Base-by-base conservation (phyloP, 2,888 invertebrate species). In the Pteria penguin region DNA sequence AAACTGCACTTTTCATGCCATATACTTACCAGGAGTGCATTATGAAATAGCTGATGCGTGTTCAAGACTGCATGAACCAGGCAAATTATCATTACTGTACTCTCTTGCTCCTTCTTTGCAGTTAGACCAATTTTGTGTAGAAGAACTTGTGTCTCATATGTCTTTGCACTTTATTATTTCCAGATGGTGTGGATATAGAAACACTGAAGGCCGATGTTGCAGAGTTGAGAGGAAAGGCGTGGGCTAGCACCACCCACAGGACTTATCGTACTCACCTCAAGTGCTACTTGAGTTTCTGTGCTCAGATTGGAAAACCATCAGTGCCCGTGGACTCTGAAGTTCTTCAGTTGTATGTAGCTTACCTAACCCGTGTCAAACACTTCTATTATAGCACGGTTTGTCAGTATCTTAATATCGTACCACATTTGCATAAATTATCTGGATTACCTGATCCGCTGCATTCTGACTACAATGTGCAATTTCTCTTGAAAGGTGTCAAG, bases 341-440 rank as follows among this genome's bases (percentile, higher is more conserved):
- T 31, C 5, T 67, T n/a, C 55, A 31, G 11, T n/a, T 54, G 14
- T 67, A 67, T 36, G 55, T 67, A 5, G 67, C 67, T 1, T 67
- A 31, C 55, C 27, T 67, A 31, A 55, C 55, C 8, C 1, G 31
- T 27, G 29, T 31, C 4, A 55, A 60, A 29, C 22, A 4, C 4
- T 29, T 60, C 26, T n/a, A 22, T 70, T 27, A 0, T 26, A 18
- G n/a, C n/a, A n/a, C n/a, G n/a, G n/a, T n/a, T n/a, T n/a, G n/a
- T n/a, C 57, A 67, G 33, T 68, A 75, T 54, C 36, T 63, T n/a
- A 54, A 32, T 29, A 63, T 75, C 11, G 52, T 75, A 27, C 36
- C 45, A n/a, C 75, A 75, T 55, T 22, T 75, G 27, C 63, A 69
- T 29, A 69, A 55, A 36, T 14, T 61, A 8, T 32, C n/a, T 57